A percentile compares a stretch with the other conserved stretches of the same genome.
Conservation (phyloP, 2,113 vertebrate species). For the Tenebrosternarchus preto region DNA sequence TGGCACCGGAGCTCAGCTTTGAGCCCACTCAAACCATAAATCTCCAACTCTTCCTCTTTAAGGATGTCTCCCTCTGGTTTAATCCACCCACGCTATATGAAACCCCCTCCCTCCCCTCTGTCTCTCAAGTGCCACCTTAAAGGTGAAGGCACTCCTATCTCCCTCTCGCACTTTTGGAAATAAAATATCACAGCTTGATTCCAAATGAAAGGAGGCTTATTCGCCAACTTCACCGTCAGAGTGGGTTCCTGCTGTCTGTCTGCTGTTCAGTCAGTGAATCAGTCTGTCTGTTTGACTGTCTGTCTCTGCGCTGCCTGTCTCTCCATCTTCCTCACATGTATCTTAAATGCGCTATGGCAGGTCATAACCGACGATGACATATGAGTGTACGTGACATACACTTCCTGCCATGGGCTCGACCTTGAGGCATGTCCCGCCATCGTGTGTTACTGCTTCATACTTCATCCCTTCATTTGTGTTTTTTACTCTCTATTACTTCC, state of each 20-base stretch:
- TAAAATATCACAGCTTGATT: slow-evolving; percentile 70
- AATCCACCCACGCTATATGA: slow-evolving; percentile 57
- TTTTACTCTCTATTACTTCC: background rate
- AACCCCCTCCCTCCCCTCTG: slow-evolving; percentile 62
- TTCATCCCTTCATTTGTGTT: background rate
- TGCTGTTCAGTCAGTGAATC: background rate
- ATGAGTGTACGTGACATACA: slow-evolving; percentile 54
- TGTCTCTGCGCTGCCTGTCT: slow-evolving; percentile 18
- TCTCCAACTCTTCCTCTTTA: slow-evolving; percentile 44
- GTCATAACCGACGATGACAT: slow-evolving; percentile 58
- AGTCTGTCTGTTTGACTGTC: slow-evolving; percentile 17
- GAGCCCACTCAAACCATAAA: slow-evolving; percentile 34
- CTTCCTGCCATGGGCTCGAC: background rate
- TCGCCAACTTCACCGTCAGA: slow-evolving; percentile 71
- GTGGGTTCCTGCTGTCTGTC: slow-evolving; percentile 60
- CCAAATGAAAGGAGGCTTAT: slow-evolving; percentile 75
- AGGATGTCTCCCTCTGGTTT: slow-evolving; percentile 54
- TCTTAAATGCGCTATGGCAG: slow-evolving; percentile 49
- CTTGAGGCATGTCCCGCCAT: background rate
- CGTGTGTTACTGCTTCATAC: background rate
- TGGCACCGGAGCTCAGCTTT: slow-evolving; percentile 35
- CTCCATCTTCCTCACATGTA: slow-evolving; percentile 60
- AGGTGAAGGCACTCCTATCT: slow-evolving; percentile 57
- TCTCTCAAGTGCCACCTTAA: slow-evolving; percentile 75
- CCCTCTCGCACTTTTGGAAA: slow-evolving; percentile 42